Evolutionary conservation across 1,140 invertebrate species (phyloP), one percentile per base, ranked within the genome.

Genomic region (Lysiphlebus fabarum): DNA sequence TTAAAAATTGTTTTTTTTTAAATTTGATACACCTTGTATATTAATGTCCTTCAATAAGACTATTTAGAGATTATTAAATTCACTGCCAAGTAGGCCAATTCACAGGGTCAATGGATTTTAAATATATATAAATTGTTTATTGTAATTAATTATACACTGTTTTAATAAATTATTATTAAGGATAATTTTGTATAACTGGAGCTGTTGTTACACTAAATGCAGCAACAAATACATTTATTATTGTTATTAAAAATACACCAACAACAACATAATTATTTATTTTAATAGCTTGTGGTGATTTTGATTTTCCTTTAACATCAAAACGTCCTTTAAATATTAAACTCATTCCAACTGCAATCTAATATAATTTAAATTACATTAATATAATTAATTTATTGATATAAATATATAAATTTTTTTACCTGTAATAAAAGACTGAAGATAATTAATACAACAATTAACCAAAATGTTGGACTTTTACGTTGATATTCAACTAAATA

Each of bases 401-500:
- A n/a, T n/a, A n/a, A n/a, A 33, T 44, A 38, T 26, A 53, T 64
- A 70, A 44, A 12, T 56, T 33, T n/a, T 37, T 33, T 63, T 65
- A 74, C 76, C 76, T 87, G 86, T 2, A 87, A 70, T 4, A 84
- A 61, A 10, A 87, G 72, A 7, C 85, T 87, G 51, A 82, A 66
- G 33, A 77, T 62, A 41, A 87, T 85, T 33, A 87, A 65, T 8
- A 69, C 69, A 7, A 87, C 58, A 62, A 81, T 83, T 12, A 83
- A 67, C 58, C 79, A 81, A 59, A 80, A 86, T 0, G 82, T 85
- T 4, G 77, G 71, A 33, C 81, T 81, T 14, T 79, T 67, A n/a
- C 75, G 69, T 62, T 82, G 84, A 63, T 82, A 85, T 59, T 83
- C 82, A 7, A 85, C 75, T 0, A 94, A 86, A 70, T 92, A 92